Evolutionary conservation across 2,888 invertebrate species (phyloP).

Genomic region (Drosophila robusta): DNA sequence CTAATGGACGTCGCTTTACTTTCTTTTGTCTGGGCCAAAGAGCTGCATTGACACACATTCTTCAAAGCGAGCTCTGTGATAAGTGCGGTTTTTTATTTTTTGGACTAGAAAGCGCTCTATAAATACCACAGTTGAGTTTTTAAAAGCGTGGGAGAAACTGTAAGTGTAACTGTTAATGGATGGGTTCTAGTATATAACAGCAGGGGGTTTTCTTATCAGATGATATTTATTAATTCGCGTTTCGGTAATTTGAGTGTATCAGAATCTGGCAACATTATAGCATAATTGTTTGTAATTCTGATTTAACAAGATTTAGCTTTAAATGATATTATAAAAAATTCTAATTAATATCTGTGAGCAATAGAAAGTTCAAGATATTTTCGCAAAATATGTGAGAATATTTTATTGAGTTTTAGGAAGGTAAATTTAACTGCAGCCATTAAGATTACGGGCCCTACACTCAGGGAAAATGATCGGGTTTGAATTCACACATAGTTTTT

Average conservation of each 20-base stretch:
- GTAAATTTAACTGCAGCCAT: too few species aligned
- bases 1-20: constrained; percentile 70
- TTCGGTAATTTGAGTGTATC: background rate
- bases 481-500: too few species aligned
- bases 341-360: too few species aligned
- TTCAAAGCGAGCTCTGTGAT: background rate
- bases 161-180: background rate
- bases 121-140: constrained; percentile 14
- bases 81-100: constrained; percentile 18
- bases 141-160: constrained; percentile 40
- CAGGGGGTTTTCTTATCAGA: background rate
- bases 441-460: too few species aligned
- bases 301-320: too few species aligned
- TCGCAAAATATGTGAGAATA: too few species aligned
- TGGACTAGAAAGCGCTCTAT: constrained; percentile 30
- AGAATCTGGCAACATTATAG: background rate
- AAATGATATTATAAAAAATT: too few species aligned
- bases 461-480: too few species aligned
- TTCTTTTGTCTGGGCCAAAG: constrained; percentile 64
- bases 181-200: background rate
- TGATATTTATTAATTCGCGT: background rate
- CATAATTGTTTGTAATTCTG: background rate
- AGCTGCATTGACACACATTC: constrained; percentile 57
- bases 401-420: too few species aligned
- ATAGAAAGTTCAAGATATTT: too few species aligned